Conservation (phyloP, 2,797 vertebrate species). For the Ptychadena robeensis region DNA sequence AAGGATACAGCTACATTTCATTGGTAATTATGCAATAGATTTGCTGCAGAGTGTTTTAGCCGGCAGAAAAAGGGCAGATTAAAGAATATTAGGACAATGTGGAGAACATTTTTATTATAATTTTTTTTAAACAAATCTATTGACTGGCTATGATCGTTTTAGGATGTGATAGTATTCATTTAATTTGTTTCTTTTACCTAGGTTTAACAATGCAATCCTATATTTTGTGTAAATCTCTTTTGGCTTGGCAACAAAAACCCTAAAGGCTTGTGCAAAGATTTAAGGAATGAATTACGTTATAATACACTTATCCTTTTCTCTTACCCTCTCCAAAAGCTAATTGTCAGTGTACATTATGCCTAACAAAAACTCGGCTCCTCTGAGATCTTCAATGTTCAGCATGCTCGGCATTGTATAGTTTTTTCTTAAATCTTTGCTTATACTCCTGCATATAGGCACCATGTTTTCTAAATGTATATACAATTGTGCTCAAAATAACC, state of each 20-base stretch:
- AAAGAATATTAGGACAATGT: neutral
- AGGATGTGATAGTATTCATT: neutral
- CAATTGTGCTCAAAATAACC: too few species aligned
- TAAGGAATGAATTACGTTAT: neutral
- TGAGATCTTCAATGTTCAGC: neutral
- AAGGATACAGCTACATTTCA: conserved; percentile 3
- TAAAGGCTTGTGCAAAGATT: neutral
- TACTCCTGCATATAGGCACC: too few species aligned
- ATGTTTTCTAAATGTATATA: too few species aligned
- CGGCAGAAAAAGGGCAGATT: neutral
- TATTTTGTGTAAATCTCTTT: neutral
- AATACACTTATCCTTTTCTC: neutral
- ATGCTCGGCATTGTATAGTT: neutral
- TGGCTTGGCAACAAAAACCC: neutral
- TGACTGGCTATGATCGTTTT: too few species aligned
- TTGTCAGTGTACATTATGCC: neutral
- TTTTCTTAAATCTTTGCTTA: too few species aligned
- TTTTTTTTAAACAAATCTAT: neutral
- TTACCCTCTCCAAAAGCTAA: neutral
- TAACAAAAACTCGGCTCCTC: neutral
- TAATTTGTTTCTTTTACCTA: neutral
- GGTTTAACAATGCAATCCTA: neutral
- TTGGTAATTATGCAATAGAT: conserved; percentile 5
- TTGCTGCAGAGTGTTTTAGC: neutral
- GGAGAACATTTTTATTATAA: neutral